Evolutionary conservation across 2,113 vertebrate genomes (phyloP).

Genomic region (Semicossyphus pulcher): DNA sequence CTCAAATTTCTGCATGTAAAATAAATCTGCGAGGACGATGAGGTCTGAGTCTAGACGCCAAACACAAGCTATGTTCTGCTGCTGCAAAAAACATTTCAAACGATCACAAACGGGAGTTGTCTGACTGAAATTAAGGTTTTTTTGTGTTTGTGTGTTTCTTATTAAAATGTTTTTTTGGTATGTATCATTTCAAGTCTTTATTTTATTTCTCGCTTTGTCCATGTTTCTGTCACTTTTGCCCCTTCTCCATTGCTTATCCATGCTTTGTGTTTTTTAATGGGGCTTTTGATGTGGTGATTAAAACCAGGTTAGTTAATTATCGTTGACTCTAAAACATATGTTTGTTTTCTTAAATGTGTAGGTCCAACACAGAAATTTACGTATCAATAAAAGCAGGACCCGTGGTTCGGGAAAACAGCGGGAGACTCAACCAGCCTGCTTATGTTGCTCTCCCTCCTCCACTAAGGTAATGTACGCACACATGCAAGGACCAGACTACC

Average conservation of each 20-base stretch:
- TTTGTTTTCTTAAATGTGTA: slow-evolving; percentile 17
- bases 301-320: background rate
- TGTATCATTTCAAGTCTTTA: background rate
- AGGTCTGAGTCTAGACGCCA: no score
- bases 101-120: no score
- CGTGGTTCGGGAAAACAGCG: slow-evolving; percentile 56
- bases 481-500: background rate
- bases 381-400: slow-evolving; percentile 65
- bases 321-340: background rate
- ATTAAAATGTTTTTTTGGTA: background rate
- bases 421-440: slow-evolving; percentile 73
- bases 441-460: slow-evolving; percentile 76
- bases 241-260: no score
- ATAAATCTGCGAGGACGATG: no score
- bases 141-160: no score
- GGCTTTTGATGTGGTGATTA: background rate
- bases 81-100: no score
- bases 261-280: background rate
- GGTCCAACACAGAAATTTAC: slow-evolving; percentile 48
- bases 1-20: no score
- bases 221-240: no score
- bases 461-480: slow-evolving; percentile 65
- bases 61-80: no score
- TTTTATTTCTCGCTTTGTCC: no score
- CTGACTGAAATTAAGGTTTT: no score